Evolutionary conservation across 2,113 vertebrate species (phyloP).

Genomic region (Trogon melanurus): DNA sequence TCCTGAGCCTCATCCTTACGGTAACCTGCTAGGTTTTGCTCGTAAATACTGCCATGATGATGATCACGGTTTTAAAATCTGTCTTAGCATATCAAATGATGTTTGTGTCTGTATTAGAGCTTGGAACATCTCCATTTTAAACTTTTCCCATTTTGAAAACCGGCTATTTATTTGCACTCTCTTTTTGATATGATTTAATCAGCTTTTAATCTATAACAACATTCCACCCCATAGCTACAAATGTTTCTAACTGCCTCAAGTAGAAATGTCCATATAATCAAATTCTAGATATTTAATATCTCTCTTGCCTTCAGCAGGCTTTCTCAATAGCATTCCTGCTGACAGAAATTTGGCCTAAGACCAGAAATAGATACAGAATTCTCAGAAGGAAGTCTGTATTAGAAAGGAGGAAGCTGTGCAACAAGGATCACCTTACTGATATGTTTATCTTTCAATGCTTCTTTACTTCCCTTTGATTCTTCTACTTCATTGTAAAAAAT

Average conservation of each 20-base stretch:
- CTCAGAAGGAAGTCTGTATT: not conserved
- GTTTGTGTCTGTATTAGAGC: not conserved
- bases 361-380: not conserved
- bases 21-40: not conserved
- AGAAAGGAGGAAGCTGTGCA: not conserved
- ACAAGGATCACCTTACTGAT: not conserved
- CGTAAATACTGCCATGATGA: not conserved
- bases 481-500: not conserved
- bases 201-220: not conserved
- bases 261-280: not conserved
- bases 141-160: not conserved
- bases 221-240: not conserved
- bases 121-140: not conserved
- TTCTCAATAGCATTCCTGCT: not conserved
- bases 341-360: not conserved
- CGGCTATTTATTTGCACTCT: not conserved
- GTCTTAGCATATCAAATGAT: not conserved
- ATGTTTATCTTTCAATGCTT: not conserved
- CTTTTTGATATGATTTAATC: not conserved
- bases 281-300: constrained; percentile 7
- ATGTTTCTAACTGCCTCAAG: not conserved
- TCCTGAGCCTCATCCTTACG: not conserved
- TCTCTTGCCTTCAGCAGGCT: constrained; percentile 4
- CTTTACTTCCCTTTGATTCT: not conserved
- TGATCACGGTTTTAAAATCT: not conserved